Evolutionary conservation across 2,797 vertebrate genomes (phyloP), one percentile per base, ranked within the genome.

Genomic region (Cuculus canorus): DNA sequence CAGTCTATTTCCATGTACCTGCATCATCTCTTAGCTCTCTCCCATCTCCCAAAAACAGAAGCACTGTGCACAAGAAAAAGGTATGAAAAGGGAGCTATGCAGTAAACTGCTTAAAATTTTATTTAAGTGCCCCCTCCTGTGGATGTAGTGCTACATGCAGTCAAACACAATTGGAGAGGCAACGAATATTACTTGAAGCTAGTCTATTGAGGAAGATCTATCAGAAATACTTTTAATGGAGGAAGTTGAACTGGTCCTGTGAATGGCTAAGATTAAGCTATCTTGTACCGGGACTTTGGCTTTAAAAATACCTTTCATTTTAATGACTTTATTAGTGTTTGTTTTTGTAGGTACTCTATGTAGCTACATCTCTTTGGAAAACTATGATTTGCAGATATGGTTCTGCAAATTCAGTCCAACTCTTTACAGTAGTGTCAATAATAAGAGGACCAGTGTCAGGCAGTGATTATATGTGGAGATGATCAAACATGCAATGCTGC

Each of bases 91-190:
- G 53, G 21, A 81, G 17, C 9, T 41, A 64, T 11, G 53, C 10
- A 13, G 13, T 30, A 59, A 76, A 37, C 17, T 18, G 45, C 37
- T 82, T 18, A 82, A 82, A 88, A 86, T 64, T 47, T 92, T 86
- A 68, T 96, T 92, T 72, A 86, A 91, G 83, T 92, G 72, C 92
- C n/a, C 96, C 95, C 93, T 96, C 95, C 43, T 92, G 93, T 96
- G 95, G 95, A 59, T 60, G 8, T 41, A 80, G 45, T 66, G 33
- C 59, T 85, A 45, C 22, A 32, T 75, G 54, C 53, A 66, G 13
- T 10, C 48, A 84, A 57, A 43, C 11, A 66, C 8, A 24, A 13
- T 22, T 53, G 5, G 1, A 13, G 30, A 69, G 25, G 3, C 11
- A n/a, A 32, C 22, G 27, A 57, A 7, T 33, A 39, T 30, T 47